A percentile compares a stretch with the other conserved stretches of the same genome.
These are phyloP conservation scores for Punctoribates punctum DNA, from an alignment of 2,888 invertebrate species.

Conservation along the genomic window DNA sequence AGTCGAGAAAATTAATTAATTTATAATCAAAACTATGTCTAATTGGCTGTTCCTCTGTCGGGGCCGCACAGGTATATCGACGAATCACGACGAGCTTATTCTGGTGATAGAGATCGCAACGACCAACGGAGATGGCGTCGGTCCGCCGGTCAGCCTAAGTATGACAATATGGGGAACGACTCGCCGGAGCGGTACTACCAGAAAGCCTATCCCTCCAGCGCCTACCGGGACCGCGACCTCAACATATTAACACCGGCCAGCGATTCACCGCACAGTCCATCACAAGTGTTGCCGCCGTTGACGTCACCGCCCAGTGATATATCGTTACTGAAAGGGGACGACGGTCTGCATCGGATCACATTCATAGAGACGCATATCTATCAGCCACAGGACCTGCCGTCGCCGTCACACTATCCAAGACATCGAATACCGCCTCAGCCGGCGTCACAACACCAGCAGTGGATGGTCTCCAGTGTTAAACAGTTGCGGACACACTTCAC, in stretches of 20 bases:
- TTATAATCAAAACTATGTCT: too few species aligned
- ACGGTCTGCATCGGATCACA: slow-evolving; percentile 40
- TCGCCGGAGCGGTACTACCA: background rate
- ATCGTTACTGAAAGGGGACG: background rate
- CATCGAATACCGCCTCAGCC: slow-evolving; percentile 30
- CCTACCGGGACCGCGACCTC: background rate
- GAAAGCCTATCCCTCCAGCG: background rate
- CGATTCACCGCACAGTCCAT: slow-evolving; percentile 18
- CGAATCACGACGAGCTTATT: slow-evolving; percentile 10
- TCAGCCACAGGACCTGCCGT: slow-evolving; percentile 42
- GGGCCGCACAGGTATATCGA: background rate
- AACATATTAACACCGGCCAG: background rate
- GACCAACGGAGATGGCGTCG: slow-evolving; percentile 22
- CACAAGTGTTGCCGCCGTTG: slow-evolving; percentile 31
- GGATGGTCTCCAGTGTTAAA: slow-evolving; percentile 36
- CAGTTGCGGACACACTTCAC: slow-evolving; percentile 39
- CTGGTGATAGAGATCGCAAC: slow-evolving; percentile 15
- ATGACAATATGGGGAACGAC: background rate
- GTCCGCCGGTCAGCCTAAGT: slow-evolving; percentile 35
- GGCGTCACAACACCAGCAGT: slow-evolving; percentile 36
- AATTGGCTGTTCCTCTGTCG: background rate
- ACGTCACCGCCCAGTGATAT: slow-evolving; percentile 38
- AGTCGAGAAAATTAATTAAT: background rate
- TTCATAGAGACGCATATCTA: slow-evolving; percentile 44
- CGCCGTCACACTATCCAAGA: slow-evolving; percentile 27